Evolutionary conservation across 2,113 vertebrate genomes (phyloP).

Genomic region (Chaenogobius annularis): DNA sequence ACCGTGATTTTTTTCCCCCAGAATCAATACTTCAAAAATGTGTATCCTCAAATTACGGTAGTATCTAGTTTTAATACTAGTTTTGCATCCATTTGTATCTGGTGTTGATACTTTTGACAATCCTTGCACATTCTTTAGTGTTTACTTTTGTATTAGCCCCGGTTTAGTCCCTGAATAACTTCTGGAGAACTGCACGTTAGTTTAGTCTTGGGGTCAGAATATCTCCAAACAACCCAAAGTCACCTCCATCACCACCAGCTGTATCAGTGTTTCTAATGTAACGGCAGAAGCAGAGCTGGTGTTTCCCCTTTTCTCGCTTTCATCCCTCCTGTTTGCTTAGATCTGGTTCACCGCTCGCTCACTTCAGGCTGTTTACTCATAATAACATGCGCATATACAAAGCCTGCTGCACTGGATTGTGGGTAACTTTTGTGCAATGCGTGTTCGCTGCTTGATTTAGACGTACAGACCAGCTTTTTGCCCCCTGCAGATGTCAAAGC

Average conservation of each 20-base stretch:
- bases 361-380: constrained; percentile 8
- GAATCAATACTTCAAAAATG: too few relatives aligned
- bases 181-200: not conserved
- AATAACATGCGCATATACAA: constrained; percentile 32
- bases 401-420: constrained; percentile 35
- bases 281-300: too few relatives aligned
- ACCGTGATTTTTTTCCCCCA: too few relatives aligned
- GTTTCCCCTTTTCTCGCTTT: not conserved
- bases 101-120: too few relatives aligned
- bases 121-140: too few relatives aligned
- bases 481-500: not conserved
- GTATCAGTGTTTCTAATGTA: not conserved
- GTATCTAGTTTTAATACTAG: too few relatives aligned
- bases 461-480: not conserved
- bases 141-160: not conserved
- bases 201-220: not conserved
- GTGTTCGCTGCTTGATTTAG: not conserved
- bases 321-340: not conserved
- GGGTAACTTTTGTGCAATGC: constrained; percentile 10
- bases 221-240: not conserved
- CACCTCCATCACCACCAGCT: not conserved
- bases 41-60: too few relatives aligned
- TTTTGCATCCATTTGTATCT: too few relatives aligned
- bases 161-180: not conserved
- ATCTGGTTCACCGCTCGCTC: not conserved